Percentiles rank a stretch among this genome's conserved stretches.
phyloP scores from a whole-genome alignment of 2,113 vertebrate species.

The Scomber scombrus region DNA sequence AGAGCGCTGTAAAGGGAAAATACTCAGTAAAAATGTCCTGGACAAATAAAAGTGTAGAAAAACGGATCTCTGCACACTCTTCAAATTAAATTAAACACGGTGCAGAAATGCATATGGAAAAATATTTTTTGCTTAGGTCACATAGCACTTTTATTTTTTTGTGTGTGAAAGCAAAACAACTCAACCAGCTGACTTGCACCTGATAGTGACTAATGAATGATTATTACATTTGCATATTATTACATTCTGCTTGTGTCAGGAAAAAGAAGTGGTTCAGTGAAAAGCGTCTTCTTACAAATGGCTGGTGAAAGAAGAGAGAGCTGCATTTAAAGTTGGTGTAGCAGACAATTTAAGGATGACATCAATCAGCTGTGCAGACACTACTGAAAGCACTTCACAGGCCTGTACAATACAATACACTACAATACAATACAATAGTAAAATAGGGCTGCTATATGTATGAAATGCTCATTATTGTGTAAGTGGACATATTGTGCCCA shows the following conservation, averaged over 20 bases:
- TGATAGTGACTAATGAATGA: conserved; percentile 58
- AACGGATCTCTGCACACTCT: not conserved
- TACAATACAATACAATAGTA: not conserved
- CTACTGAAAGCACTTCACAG: conserved; percentile 23
- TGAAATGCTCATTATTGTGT: not conserved
- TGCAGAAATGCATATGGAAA: conserved; percentile 3
- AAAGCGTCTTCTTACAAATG: conserved; percentile 27
- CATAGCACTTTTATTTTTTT: not conserved
- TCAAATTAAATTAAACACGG: not conserved
- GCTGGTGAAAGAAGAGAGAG: conserved; percentile 46
- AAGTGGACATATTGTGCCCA: no score
- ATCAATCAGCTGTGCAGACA: conserved; percentile 39
- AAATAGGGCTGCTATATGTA: not conserved
- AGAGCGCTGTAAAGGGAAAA: not conserved
- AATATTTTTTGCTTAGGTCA: conserved; percentile 23
- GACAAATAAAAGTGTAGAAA: not conserved
- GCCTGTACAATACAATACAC: not conserved
- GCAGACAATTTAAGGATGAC: conserved; percentile 46
- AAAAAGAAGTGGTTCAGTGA: conserved; percentile 28
- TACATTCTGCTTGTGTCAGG: conserved; percentile 36
- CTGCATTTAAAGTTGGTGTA: conserved; percentile 44
- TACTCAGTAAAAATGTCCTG: not conserved
- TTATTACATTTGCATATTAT: conserved; percentile 51
- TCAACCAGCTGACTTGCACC: conserved; percentile 28
- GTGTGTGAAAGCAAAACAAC: conserved; percentile 1